Base-by-base conservation (phyloP, 2,888 invertebrate genomes). In the Drosophila barbarae region DNA sequence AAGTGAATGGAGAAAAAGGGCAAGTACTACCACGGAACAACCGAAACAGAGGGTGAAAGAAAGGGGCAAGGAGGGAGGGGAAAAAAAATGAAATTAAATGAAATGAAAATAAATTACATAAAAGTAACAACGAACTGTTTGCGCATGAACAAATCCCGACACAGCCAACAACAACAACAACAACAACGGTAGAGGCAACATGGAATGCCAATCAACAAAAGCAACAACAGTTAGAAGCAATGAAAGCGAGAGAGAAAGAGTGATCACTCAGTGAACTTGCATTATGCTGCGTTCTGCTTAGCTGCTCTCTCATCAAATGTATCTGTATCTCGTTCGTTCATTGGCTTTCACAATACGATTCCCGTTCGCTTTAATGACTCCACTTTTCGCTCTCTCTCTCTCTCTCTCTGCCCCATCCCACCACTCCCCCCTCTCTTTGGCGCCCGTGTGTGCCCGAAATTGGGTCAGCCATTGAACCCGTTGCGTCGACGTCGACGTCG, bases 391-490 rank as follows among this genome's bases (percentile, higher is more conserved):
- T 51, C 57, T 30, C 42, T 46, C 47, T 35, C 55, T 51, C 28
- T 35, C 41, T 23, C 60, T 28, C 18, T 30, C 18, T 18, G 30
- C 30, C 46, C 46, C 30, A 30, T 46, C 30, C 30, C 46, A 46
- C 13, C 46, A 28, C 3, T n/a, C 26, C 28, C 30, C 13, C 38
- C 55, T 35, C 38, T 73, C 54, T 77, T 71, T 71, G 61, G 69
- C 74, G 68, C 77, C 73, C 64, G 75, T 66, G 61, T 72, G 72
- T 61, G 64, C 61, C 70, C 65, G 79, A 88, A 88, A 89, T 88
- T 88, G 84, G 88, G 88, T 89, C 88, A 88, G 89, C 88, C 88
- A 88, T 88, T 87, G 87, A 87, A 87, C 87, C 87, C 87, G 85
- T 85, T 87, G 87, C 85, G 85, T 78, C 80, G 84, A 73, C 71